phyloP scores from a whole-genome alignment of 2,797 vertebrate species.

The Halcyon leucocephala region DNA sequence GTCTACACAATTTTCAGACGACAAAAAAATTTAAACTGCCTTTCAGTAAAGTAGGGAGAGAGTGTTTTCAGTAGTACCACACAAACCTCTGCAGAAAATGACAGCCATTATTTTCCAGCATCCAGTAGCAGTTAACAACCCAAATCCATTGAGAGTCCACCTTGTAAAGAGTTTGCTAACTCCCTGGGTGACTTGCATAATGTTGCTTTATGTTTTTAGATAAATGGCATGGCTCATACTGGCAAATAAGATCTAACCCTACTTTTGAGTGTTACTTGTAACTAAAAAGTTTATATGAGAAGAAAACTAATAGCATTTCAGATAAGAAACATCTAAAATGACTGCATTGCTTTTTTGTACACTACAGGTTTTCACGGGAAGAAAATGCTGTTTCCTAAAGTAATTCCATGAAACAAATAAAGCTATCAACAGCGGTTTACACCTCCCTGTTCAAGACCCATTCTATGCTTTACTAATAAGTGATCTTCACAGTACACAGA shows the following conservation, averaged over 20 bases:
- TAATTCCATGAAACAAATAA: not conserved
- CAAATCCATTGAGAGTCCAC: not conserved
- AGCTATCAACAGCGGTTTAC: not conserved
- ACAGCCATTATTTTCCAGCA: not conserved
- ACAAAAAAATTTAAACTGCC: not conserved
- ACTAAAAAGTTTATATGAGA: not conserved
- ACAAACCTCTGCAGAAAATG: not conserved
- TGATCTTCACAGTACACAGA: not conserved
- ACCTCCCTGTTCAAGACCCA: not conserved
- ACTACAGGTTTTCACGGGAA: not conserved
- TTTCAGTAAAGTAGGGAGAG: not conserved
- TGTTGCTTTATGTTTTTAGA: not conserved
- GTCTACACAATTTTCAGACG: not conserved
- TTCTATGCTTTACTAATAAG: not conserved
- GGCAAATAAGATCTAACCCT: not conserved
- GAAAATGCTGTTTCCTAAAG: not conserved
- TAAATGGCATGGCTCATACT: not conserved
- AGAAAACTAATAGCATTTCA: not conserved
- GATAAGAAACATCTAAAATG: not conserved
- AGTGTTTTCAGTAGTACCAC: not conserved
- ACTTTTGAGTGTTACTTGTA: not conserved
- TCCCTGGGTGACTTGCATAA: not conserved
- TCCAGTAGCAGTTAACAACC: not conserved
- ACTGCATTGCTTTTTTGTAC: not conserved
- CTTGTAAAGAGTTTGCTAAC: not conserved